phyloP scores from a whole-genome alignment of 2,888 invertebrate genomes.

The Galerucella pusilla region DNA sequence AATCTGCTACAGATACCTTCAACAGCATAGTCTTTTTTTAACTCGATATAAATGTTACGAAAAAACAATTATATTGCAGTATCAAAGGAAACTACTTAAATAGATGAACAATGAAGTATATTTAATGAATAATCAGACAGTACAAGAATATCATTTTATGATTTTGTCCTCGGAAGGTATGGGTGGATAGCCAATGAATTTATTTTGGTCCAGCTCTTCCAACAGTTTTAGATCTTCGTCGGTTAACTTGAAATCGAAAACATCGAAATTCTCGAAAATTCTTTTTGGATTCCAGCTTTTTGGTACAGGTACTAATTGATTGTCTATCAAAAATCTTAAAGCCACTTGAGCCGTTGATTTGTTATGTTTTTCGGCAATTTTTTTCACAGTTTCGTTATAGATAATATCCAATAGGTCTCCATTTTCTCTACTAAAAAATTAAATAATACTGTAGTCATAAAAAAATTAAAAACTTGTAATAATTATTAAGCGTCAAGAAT shows the following conservation, averaged over 20 bases:
- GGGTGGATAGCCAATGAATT: not conserved
- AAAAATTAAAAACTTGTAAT: not conserved
- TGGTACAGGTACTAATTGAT: conserved; percentile 71
- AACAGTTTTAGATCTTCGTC: conserved; percentile 71
- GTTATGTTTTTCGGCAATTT: not conserved
- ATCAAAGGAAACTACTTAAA: no score
- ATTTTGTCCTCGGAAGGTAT: not conserved
- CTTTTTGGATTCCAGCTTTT: conserved; percentile 80
- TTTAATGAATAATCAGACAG: no score
- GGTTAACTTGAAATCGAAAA: conserved; percentile 77
- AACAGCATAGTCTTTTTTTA: no score
- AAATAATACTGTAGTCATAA: not conserved
- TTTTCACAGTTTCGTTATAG: not conserved
- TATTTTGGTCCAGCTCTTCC: conserved; percentile 67
- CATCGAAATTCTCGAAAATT: conserved; percentile 77
- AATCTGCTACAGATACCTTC: no score
- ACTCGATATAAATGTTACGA: no score
- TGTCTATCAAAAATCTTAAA: not conserved
- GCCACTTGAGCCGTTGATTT: conserved; percentile 3
- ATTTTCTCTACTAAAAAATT: not conserved
- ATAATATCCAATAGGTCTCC: not conserved
- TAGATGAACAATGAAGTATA: no score
- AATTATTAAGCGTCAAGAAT: no score
- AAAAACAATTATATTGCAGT: no score
- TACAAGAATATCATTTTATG: not conserved